phyloP scores from a whole-genome alignment of 2,888 invertebrate species.

The Trichacis sp. region DNA sequence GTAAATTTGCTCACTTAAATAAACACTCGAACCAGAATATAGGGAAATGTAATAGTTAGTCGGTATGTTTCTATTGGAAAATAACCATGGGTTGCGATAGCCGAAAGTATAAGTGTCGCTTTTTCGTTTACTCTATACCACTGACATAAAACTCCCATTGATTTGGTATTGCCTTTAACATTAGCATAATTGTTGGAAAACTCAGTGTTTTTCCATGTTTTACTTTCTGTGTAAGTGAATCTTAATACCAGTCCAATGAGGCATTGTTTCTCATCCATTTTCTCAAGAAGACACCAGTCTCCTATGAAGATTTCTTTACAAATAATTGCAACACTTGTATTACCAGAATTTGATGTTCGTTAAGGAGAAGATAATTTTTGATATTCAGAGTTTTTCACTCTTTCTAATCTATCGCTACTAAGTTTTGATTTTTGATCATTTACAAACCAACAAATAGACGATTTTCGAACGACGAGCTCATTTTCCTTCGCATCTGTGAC shows the following conservation, averaged over 20 bases:
- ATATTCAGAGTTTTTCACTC: constrained; percentile 20
- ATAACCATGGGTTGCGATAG: too few species aligned
- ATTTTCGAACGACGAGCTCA: constrained; percentile 17
- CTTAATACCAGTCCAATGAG: constrained; percentile 22
- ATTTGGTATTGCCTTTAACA: too few species aligned
- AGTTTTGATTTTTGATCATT: constrained; percentile 1
- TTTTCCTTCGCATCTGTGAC: constrained; percentile 6
- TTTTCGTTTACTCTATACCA: not conserved
- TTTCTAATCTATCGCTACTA: too few species aligned
- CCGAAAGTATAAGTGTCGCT: too few species aligned
- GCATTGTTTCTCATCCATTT: constrained; percentile 3
- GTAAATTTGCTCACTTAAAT: too few species aligned
- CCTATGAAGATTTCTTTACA: constrained; percentile 22
- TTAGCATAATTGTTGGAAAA: too few species aligned
- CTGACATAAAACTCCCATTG: too few species aligned
- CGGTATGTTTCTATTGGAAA: too few species aligned
- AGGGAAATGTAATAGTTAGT: too few species aligned
- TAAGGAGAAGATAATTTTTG: not conserved
- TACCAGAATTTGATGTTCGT: not conserved
- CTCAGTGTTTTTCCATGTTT: too few species aligned
- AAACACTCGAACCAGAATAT: too few species aligned
- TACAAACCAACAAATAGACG: constrained; percentile 16
- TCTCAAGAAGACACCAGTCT: constrained; percentile 30
- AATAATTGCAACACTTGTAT: too few species aligned
- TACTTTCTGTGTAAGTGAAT: constrained; percentile 8